Percentiles rank a stretch among this genome's conserved stretches.
Evolutionary conservation across 2,888 invertebrate species (phyloP).

Genomic region (Laothoe populi): DNA sequence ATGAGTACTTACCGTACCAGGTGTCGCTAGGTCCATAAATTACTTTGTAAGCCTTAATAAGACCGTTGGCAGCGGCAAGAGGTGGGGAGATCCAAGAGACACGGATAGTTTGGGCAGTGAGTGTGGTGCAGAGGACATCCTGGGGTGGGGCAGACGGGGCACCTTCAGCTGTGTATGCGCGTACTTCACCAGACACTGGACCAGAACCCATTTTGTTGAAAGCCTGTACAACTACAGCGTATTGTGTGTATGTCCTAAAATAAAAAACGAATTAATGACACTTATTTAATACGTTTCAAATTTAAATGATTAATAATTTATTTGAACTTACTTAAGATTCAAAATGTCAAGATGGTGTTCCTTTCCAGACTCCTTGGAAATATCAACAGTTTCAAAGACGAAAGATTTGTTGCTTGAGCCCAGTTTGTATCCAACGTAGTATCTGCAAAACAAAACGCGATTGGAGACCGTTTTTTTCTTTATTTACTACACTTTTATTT

Average conservation of each 20-base stretch:
- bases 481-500: too few relatives aligned
- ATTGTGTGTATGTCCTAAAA: slow-evolving; percentile 94
- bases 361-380: slow-evolving; percentile 95
- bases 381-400: slow-evolving; percentile 96
- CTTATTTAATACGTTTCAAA: not conserved
- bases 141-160: slow-evolving; percentile 96
- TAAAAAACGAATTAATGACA: not conserved
- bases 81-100: slow-evolving; percentile 98
- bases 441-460: slow-evolving; percentile 77
- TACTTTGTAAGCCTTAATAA: slow-evolving; percentile 98
- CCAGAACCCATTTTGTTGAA: slow-evolving; percentile 98
- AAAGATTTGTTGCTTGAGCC: slow-evolving; percentile 94
- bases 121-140: slow-evolving; percentile 95
- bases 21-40: slow-evolving; percentile 95
- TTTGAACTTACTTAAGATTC: slow-evolving; percentile 87
- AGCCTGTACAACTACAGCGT: slow-evolving; percentile 97
- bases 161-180: slow-evolving; percentile 97
- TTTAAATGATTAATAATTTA: not conserved
- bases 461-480: not conserved
- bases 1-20: slow-evolving; percentile 92
- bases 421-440: slow-evolving; percentile 95
- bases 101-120: slow-evolving; percentile 97
- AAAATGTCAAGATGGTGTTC: slow-evolving; percentile 93
- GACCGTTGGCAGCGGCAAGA: slow-evolving; percentile 95
- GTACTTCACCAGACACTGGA: slow-evolving; percentile 94